These are phyloP conservation scores for Lordiphosa fenestrarum DNA, from an alignment of 2,888 invertebrate genomes.

Conservation along the genomic window DNA sequence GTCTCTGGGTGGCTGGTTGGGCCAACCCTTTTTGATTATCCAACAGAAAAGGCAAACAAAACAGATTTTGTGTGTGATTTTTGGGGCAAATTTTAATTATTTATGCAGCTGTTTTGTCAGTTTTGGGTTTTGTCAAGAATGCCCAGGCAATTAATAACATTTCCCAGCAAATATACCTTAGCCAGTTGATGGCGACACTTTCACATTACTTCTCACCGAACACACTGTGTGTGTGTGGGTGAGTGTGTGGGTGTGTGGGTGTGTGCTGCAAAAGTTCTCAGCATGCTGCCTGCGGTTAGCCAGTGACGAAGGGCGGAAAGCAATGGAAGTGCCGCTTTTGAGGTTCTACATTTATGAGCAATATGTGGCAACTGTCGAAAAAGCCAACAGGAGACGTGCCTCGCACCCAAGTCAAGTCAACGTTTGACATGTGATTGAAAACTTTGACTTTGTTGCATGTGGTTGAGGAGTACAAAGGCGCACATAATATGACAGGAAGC, in stretches of 20 bases:
- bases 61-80: conserved; percentile 58
- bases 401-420: conserved; percentile 58
- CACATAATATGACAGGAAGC: conserved; percentile 35
- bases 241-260: conserved; percentile 5
- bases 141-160: conserved; percentile 58
- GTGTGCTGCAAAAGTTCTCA: conserved; percentile 51
- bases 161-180: conserved; percentile 27
- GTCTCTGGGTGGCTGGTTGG: background rate
- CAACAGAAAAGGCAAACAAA: conserved; percentile 31
- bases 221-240: conserved; percentile 1
- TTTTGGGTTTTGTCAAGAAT: conserved; percentile 8
- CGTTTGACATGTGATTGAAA: conserved; percentile 75
- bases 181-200: conserved; percentile 49
- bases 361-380: conserved; percentile 72
- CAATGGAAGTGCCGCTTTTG: conserved; percentile 2
- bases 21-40: conserved; percentile 40
- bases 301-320: conserved; percentile 13
- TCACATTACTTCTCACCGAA: conserved; percentile 14
- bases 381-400: conserved; percentile 52
- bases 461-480: conserved; percentile 44
- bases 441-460: conserved; percentile 73
- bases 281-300: conserved; percentile 53
- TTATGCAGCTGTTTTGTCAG: conserved; percentile 55
- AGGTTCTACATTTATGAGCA: conserved; percentile 67
- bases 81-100: conserved; percentile 62